Evolutionary conservation across 2,797 vertebrate species (phyloP).

Genomic region (Trichosurus vulpecula): DNA sequence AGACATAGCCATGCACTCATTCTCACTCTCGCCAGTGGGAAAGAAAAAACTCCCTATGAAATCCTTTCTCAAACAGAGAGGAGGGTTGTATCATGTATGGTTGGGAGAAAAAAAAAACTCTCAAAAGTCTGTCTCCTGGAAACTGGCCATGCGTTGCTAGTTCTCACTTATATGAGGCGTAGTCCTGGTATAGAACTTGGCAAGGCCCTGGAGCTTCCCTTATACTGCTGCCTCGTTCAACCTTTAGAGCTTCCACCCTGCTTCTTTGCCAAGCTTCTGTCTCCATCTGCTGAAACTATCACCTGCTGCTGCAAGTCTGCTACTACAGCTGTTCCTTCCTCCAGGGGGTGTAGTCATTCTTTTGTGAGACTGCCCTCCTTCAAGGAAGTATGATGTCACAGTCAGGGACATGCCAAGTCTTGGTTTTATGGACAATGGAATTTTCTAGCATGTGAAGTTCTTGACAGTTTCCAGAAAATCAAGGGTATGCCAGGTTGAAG

Average conservation of each 20-base stretch:
- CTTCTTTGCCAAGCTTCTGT: background rate
- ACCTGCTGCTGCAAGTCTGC: background rate
- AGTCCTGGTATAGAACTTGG: background rate
- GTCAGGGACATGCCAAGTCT: background rate
- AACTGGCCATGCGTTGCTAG: background rate
- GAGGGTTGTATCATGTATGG: background rate
- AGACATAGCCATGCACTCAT: background rate
- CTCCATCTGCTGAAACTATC: background rate
- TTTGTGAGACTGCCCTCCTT: background rate
- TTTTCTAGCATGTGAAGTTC: background rate
- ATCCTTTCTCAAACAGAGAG: background rate
- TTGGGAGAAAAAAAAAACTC: background rate
- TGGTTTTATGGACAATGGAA: background rate
- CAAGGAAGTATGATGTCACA: background rate
- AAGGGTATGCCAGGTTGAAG: background rate
- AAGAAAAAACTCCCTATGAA: background rate
- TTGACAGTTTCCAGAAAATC: background rate
- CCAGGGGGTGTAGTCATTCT: background rate
- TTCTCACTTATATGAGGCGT: background rate
- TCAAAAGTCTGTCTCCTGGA: background rate
- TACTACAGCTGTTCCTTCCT: background rate
- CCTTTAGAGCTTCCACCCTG: background rate
- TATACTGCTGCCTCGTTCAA: background rate
- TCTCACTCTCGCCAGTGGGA: background rate
- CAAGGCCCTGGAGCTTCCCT: background rate